A percentile compares a stretch with the other conserved stretches of the same genome.
Conservation (phyloP, 2,888 invertebrate genomes). For the Deroplatys truncata region DNA sequence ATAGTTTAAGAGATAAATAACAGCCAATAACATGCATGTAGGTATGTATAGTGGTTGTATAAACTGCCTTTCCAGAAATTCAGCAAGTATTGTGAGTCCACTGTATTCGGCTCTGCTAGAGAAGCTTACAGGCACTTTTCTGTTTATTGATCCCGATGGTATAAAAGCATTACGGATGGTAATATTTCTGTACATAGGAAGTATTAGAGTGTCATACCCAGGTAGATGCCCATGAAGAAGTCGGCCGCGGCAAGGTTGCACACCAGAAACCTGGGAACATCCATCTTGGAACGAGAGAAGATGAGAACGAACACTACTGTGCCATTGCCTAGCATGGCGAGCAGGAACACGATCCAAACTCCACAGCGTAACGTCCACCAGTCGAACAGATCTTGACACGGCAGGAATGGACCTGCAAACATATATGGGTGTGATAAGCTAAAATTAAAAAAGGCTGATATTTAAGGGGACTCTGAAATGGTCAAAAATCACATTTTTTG, state of each 20-base stretch:
- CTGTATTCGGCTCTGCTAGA: no score
- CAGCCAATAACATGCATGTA: no score
- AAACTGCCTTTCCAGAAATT: no score
- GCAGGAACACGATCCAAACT: slow-evolving; percentile 94
- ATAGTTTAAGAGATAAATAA: no score
- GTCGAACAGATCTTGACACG: slow-evolving; percentile 93
- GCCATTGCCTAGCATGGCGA: slow-evolving; percentile 94
- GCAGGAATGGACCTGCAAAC: slow-evolving; percentile 81
- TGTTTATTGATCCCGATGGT: no score
- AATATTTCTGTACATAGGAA: no score
- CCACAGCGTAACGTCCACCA: slow-evolving; percentile 97
- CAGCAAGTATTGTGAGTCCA: no score
- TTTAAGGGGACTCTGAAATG: no score
- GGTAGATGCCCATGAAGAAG: slow-evolving; percentile 94
- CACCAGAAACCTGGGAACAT: slow-evolving; percentile 93
- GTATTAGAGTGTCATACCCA: slow-evolving; percentile 52
- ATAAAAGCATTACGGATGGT: no score
- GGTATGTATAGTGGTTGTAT: no score
- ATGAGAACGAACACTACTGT: slow-evolving; percentile 91
- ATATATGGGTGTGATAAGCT: background rate
- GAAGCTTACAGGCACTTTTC: no score
- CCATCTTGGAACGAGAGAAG: slow-evolving; percentile 88
- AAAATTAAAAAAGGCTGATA: background rate
- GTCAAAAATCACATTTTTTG: no score
- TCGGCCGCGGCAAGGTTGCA: slow-evolving; percentile 96